Base-by-base conservation (phyloP, 2,888 invertebrate species). In the Glaucopsyche alexis region DNA sequence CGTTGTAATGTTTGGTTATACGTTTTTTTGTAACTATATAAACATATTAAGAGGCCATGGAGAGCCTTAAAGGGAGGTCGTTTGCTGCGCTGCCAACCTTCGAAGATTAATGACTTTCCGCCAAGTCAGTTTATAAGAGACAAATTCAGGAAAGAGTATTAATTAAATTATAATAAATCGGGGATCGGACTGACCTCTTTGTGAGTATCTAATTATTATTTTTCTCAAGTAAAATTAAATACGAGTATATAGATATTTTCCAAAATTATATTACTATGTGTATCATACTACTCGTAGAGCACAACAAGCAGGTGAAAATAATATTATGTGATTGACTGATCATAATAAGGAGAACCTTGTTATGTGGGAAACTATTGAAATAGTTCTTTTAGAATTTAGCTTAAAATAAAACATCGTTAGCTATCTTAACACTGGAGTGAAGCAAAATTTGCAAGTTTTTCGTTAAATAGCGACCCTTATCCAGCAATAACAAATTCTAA, bases 21-120 rank as follows among this genome's bases (percentile, higher is more conserved):
- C 84, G 81, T 81, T 82, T 83, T 60, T 84, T 74, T 83, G 82
- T 80, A 80, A 78, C 78, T 83, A 80, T 85, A 84, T 85, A 83
- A 87, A 88, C 87, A 87, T 91, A 90, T 89, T 91, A 90, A 84
- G 85, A 84, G 85, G 84, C 87, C 86, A 87, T 87, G 87, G 90
- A 91, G 88, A 87, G 89, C 87, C 89, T 89, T 91, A 90, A 90
- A 88, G 87, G 88, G 87, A 91, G 90, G 89, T 91, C 89, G 89
- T 91, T 92, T 91, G 90, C 90, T 91, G 87, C 85, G 87, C 88
- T 90, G 90, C 89, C 90, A 88, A 85, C 86, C 84, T 87, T 81
- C 85, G 85, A 89, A 92, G 91, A 91, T 92, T 91, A 91, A 91
- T 92, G 90, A 88, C 85, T 84, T 90, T 87, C 87, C 88, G 83